Evolutionary conservation across 1,140 invertebrate species (phyloP).

Genomic region (Anoplophora glabripennis): DNA sequence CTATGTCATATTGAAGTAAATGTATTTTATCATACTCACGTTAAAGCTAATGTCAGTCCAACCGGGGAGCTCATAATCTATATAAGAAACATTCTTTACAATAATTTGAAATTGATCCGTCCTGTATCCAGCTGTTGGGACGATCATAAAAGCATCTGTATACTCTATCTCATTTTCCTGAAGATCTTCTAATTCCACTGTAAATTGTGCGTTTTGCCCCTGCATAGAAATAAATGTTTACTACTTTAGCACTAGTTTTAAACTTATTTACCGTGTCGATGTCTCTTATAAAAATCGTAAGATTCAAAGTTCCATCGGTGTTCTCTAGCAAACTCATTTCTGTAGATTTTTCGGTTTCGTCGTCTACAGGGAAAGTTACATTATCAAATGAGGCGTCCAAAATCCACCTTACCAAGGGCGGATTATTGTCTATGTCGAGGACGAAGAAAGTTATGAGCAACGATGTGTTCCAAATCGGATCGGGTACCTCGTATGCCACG

Average conservation of each 20-base stretch:
- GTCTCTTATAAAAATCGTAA: conserved; percentile 51
- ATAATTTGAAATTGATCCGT: conserved; percentile 53
- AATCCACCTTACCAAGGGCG: conserved; percentile 38
- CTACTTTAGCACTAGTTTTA: no score
- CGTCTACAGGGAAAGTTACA: conserved; percentile 39
- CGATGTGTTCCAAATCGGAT: conserved; percentile 43
- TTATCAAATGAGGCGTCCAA: neutral
- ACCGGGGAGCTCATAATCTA: conserved; percentile 55
- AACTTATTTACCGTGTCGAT: conserved; percentile 53
- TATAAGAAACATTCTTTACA: conserved; percentile 51
- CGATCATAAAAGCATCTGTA: conserved; percentile 53
- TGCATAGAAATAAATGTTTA: conserved; percentile 36
- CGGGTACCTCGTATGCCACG: conserved; percentile 53
- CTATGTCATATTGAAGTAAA: no score
- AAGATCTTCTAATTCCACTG: conserved; percentile 44
- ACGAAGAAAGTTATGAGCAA: conserved; percentile 53
- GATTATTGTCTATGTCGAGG: conserved; percentile 56
- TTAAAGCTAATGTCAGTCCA: conserved; percentile 49
- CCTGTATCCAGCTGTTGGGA: conserved; percentile 56
- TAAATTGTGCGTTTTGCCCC: conserved; percentile 57
- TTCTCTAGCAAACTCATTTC: conserved; percentile 28
- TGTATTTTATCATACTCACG: conserved; percentile 34
- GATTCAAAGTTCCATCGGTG: conserved; percentile 19
- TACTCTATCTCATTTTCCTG: conserved; percentile 36
- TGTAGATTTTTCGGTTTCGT: conserved; percentile 43